These are phyloP conservation scores for Bombus superbus DNA, from an alignment of 1,140 invertebrate genomes.

Conservation along the genomic window DNA sequence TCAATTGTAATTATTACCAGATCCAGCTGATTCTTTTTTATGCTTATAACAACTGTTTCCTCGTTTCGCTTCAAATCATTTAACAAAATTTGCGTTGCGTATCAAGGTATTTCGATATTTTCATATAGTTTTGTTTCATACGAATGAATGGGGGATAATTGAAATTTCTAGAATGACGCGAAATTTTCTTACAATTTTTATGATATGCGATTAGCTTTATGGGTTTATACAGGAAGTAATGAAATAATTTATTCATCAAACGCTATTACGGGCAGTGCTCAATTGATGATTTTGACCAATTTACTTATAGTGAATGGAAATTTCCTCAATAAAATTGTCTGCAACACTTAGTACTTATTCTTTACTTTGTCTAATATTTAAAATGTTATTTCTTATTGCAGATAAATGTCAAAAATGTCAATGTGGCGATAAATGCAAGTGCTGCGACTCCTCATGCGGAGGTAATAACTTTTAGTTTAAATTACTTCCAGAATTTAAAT, in stretches of 20 bases:
- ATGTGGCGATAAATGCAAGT: slow-evolving; percentile 77
- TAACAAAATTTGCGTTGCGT: neutral
- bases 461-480: slow-evolving; percentile 64
- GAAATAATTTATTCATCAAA: slow-evolving; percentile 34
- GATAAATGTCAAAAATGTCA: slow-evolving; percentile 74
- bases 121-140: neutral
- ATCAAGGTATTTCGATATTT: neutral
- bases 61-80: neutral
- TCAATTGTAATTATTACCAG: neutral
- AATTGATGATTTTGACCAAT: slow-evolving; percentile 24
- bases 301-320: neutral
- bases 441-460: slow-evolving; percentile 69
- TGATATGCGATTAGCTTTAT: neutral
- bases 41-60: neutral
- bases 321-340: slow-evolving; percentile 7
- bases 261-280: neutral
- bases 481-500: neutral
- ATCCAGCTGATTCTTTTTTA: neutral
- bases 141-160: neutral
- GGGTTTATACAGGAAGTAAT: neutral
- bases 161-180: neutral
- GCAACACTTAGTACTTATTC: neutral
- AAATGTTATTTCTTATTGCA: slow-evolving; percentile 56
- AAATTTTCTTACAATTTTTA: neutral
- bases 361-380: neutral